Evolutionary conservation across 2,888 invertebrate species (phyloP).

Genomic region (Epiblema foenella): DNA sequence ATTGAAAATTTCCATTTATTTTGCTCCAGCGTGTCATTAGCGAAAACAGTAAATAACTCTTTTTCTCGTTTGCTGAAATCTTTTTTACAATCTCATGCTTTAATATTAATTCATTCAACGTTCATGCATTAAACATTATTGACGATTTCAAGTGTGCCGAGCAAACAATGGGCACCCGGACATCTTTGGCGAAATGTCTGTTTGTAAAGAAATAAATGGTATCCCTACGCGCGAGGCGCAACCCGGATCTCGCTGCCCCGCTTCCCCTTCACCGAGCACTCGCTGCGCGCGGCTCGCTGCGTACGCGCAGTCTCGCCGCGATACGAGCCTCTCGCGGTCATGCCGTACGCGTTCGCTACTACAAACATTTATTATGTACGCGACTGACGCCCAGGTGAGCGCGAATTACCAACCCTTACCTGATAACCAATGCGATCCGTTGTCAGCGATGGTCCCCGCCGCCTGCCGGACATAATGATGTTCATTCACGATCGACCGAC

Average conservation of each 20-base stretch:
- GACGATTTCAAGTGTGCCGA: slow-evolving; percentile 35
- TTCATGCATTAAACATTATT: slow-evolving; percentile 41
- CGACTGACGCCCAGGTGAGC: slow-evolving; percentile 82
- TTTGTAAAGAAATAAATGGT: slow-evolving; percentile 45
- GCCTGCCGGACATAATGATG: slow-evolving; percentile 68
- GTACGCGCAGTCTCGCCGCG: slow-evolving; percentile 72
- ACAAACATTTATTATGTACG: slow-evolving; percentile 78
- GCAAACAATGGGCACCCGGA: slow-evolving; percentile 42
- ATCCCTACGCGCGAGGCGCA: slow-evolving; percentile 54
- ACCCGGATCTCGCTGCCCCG: slow-evolving; percentile 83
- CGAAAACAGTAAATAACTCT: not conserved
- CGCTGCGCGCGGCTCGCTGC: slow-evolving; percentile 69
- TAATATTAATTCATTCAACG: slow-evolving; percentile 12
- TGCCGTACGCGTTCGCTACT: slow-evolving; percentile 67
- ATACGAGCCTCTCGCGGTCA: slow-evolving; percentile 66
- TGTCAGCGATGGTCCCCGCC: slow-evolving; percentile 55
- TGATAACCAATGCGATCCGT: slow-evolving; percentile 47
- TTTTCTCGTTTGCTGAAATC: not conserved
- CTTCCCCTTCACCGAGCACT: slow-evolving; percentile 75
- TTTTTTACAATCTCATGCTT: not conserved
- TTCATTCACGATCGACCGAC: slow-evolving; percentile 75
- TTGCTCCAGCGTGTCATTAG: not conserved
- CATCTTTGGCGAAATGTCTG: slow-evolving; percentile 44
- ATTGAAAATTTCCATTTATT: not conserved
- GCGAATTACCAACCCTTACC: slow-evolving; percentile 56